A percentile compares a stretch with the other conserved stretches of the same genome.
These are phyloP conservation scores for Eleutherodactylus coqui DNA, from an alignment of 2,797 vertebrate species.

Conservation along the genomic window DNA sequence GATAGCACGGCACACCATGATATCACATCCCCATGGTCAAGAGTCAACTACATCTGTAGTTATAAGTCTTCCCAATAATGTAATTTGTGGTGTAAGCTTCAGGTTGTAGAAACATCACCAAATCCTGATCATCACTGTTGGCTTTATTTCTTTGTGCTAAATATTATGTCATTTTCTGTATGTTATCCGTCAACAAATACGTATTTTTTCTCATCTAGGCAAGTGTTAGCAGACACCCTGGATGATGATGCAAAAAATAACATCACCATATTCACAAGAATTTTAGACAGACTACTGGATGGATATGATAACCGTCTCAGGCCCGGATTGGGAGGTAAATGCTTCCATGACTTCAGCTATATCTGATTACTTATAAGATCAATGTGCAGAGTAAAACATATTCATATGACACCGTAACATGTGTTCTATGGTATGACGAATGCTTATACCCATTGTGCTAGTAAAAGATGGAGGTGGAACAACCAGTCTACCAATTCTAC, in stretches of 20 bases:
- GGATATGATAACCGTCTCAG: conserved; percentile 98
- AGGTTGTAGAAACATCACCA: neutral
- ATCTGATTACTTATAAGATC: neutral
- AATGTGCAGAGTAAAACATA: neutral
- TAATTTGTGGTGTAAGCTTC: neutral
- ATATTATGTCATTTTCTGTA: neutral
- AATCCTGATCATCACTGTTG: neutral
- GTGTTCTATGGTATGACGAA: too few species aligned
- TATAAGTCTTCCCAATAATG: neutral
- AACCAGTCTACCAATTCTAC: too few species aligned
- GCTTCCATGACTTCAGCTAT: conserved; percentile 7
- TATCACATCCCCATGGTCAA: too few species aligned
- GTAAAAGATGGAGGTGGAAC: too few species aligned
- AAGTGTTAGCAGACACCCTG: conserved; percentile 82
- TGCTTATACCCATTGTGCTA: too few species aligned
- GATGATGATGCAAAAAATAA: conserved; percentile 96
- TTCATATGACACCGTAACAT: neutral
- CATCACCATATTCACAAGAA: conserved; percentile 96
- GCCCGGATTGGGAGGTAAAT: conserved; percentile 96
- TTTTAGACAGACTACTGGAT: conserved; percentile 96
- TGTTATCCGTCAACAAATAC: conserved; percentile 52
- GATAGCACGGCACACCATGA: too few species aligned
- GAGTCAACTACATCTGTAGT: too few species aligned
- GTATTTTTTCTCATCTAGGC: conserved; percentile 78
- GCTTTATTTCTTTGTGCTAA: neutral